These are phyloP conservation scores for Caradrina clavipalpis DNA, from an alignment of 2,888 invertebrate species.

Conservation along the genomic window DNA sequence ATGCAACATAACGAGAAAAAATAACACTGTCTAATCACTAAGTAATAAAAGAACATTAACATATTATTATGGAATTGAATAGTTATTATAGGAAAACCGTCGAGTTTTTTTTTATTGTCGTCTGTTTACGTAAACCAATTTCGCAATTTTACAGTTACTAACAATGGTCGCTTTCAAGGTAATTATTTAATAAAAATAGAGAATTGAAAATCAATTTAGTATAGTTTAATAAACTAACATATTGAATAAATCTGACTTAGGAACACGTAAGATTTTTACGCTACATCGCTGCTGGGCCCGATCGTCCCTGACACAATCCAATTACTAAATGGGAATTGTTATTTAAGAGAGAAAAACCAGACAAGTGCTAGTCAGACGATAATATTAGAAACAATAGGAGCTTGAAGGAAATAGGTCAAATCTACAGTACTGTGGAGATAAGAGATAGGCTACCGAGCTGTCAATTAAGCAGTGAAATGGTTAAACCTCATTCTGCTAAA, in stretches of 20 bases:
- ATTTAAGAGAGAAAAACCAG: slow-evolving; percentile 68
- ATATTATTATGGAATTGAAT: background rate
- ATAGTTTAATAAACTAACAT: slow-evolving; percentile 12
- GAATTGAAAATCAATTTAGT: slow-evolving; percentile 21
- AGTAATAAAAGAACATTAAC: no score
- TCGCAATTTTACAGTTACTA: slow-evolving; percentile 10
- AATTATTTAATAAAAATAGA: slow-evolving; percentile 2
- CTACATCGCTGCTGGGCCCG: slow-evolving; percentile 62
- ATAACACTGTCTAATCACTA: slow-evolving; percentile 3
- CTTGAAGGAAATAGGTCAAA: slow-evolving; percentile 51
- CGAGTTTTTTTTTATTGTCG: background rate
- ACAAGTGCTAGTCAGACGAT: slow-evolving; percentile 54
- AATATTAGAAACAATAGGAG: slow-evolving; percentile 40
- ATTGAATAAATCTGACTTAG: slow-evolving; percentile 25
- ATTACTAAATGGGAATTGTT: slow-evolving; percentile 75
- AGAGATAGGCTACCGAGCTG: slow-evolving; percentile 49
- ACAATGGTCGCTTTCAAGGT: slow-evolving; percentile 7
- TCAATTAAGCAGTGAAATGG: slow-evolving; percentile 56
- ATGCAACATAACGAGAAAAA: slow-evolving; percentile 16
- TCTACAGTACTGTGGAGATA: slow-evolving; percentile 39
- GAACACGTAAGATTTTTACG: slow-evolving; percentile 37
- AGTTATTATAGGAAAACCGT: background rate
- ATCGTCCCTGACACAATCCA: slow-evolving; percentile 78
- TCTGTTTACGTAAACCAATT: slow-evolving; percentile 6
- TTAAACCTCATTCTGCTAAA: slow-evolving; percentile 54